Base-by-base conservation (phyloP, 2,797 vertebrate species). In the Peromyscus eremicus region DNA sequence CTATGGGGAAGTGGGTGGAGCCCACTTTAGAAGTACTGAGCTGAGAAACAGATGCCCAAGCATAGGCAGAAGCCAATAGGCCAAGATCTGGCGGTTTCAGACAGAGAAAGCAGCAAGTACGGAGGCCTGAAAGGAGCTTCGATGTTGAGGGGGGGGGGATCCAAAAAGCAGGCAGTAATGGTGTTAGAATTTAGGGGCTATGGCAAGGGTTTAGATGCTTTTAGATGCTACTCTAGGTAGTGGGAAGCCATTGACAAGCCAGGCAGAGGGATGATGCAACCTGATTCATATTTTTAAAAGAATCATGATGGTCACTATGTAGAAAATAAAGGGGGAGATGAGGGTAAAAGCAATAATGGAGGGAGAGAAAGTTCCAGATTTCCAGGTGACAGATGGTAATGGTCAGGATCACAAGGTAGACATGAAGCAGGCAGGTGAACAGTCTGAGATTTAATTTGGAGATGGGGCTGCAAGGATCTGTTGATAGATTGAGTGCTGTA, bases 41-140 rank as follows among this genome's bases (percentile, higher is more conserved):
- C 71, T 66, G 25, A 83, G 92, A 92, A 84, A 80, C 49, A 80
- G 57, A 81, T 94, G 77, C n/a, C n/a, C 64, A 3, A 49, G 64
- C 80, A 29, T 25, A 43, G 21, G 60, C 81, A 83, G 70, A 46
- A 43, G 37, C 3, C 52, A 46, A 66, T 29, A 40, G 5, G 11
- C 19, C n/a, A 46, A 66, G 25, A 49, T 32, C 19, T 90, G 55
- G n/a, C 10, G 46, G 49, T 75, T 76, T 52, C 40, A 10, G 86
- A 71, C 1, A 75, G 76, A 75, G 49, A 70, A 13, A 64, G 21
- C 19, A 62, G 71, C 0, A 2, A 77, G 40, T 40, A 27, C 40
- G 76, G 75, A 76, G 57, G 34, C 52, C 29, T 27, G 7, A 14
- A 46, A 70, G 91, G 70, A 49, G 23, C 25, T 37, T 75, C 23